Percentiles rank a stretch among this genome's conserved stretches.
Evolutionary conservation across 2,888 invertebrate genomes (phyloP).

Genomic region (Meta bourneti): DNA sequence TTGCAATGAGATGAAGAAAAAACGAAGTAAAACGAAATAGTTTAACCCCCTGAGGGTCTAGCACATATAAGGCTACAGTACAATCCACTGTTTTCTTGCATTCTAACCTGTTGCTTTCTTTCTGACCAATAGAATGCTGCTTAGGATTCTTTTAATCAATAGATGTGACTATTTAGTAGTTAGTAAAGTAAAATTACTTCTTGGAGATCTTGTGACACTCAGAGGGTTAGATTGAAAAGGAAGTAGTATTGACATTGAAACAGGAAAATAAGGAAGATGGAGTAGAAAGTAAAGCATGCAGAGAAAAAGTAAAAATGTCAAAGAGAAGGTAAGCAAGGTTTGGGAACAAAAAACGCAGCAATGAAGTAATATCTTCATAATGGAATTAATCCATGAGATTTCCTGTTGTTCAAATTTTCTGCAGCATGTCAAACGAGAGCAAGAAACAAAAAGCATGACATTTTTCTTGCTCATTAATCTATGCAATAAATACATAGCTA

Average conservation of each 20-base stretch:
- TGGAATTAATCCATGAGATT: constrained; percentile 35
- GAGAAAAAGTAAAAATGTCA: constrained; percentile 1
- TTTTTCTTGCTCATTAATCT: constrained; percentile 19
- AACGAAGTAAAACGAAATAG: too few relatives aligned
- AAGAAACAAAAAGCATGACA: constrained; percentile 9
- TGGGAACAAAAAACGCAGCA: constrained; percentile 62
- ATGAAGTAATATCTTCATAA: constrained; percentile 50
- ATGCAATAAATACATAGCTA: constrained; percentile 38
- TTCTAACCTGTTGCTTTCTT: too few relatives aligned
- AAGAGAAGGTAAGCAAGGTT: constrained; percentile 8
- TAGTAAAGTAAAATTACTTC: too few relatives aligned
- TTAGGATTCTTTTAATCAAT: too few relatives aligned
- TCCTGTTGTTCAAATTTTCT: not conserved
- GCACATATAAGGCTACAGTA: too few relatives aligned
- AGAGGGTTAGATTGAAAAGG: not conserved
- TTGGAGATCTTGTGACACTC: too few relatives aligned
- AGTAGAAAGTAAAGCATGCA: constrained; percentile 14
- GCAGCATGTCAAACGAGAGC: constrained; percentile 3
- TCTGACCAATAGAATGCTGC: too few relatives aligned
- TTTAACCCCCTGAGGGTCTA: too few relatives aligned
- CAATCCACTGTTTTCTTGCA: too few relatives aligned
- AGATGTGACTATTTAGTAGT: too few relatives aligned
- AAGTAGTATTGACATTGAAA: not conserved
- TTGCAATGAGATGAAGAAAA: too few relatives aligned
- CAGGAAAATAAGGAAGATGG: not conserved